Percentiles rank a stretch among this genome's conserved stretches.
phyloP scores from a whole-genome alignment of 2,888 invertebrate genomes.

The Lamproptera curius region DNA sequence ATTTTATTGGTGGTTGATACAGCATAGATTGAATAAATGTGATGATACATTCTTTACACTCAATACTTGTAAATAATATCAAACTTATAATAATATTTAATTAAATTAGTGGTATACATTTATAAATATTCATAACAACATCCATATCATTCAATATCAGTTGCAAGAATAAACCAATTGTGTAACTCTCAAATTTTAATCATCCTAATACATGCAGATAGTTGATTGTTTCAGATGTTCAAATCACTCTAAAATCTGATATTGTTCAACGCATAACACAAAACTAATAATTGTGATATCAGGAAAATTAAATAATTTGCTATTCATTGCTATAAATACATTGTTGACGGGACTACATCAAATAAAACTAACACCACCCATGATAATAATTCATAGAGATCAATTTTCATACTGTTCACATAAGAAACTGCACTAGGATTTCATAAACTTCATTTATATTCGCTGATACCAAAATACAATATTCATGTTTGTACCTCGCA shows the following conservation, averaged over 20 bases:
- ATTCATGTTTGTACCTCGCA: constrained; percentile 24
- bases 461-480: constrained; percentile 27
- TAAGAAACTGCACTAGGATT: constrained; percentile 31
- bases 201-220: constrained; percentile 66
- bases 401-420: constrained; percentile 28
- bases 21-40: constrained; percentile 19
- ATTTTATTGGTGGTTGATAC: constrained; percentile 25
- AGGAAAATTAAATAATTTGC: constrained; percentile 18
- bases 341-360: constrained; percentile 17
- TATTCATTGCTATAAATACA: constrained; percentile 9
- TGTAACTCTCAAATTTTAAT: too few species aligned
- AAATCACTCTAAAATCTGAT: constrained; percentile 51
- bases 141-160: constrained; percentile 35
- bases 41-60: constrained; percentile 22
- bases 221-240: constrained; percentile 57
- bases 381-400: constrained; percentile 30
- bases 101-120: constrained; percentile 60
- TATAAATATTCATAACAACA: constrained; percentile 36
- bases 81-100: constrained; percentile 37
- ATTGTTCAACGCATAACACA: constrained; percentile 53
- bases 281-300: constrained; percentile 12
- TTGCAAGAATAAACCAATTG: constrained; percentile 10
- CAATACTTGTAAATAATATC: constrained; percentile 25
- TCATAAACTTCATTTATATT: constrained; percentile 20
- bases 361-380: constrained; percentile 25